phyloP scores from a whole-genome alignment of 1,140 invertebrate species.

The Drosophila kurseongensis region DNA sequence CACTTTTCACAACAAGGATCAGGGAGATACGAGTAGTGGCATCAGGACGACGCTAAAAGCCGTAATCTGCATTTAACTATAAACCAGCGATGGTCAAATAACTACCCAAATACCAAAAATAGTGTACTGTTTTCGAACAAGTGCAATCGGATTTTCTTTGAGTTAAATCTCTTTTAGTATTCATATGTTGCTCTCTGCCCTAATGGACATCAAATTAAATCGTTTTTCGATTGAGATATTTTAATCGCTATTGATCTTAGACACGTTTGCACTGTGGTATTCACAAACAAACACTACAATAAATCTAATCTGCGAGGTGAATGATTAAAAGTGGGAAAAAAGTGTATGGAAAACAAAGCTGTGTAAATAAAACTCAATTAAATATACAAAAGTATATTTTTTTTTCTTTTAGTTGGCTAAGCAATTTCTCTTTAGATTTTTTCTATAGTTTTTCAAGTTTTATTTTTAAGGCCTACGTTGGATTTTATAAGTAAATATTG shows the following conservation, averaged over 20 bases:
- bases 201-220: constrained; percentile 6
- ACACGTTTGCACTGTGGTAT: constrained; percentile 1
- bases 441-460: neutral
- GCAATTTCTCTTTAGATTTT: no score
- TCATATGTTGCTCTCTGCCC: neutral
- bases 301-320: constrained; percentile 7
- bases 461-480: no score
- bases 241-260: neutral
- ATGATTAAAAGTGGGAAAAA: constrained; percentile 15
- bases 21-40: constrained; percentile 26
- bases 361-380: neutral
- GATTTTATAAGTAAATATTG: no score
- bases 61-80: constrained; percentile 25
- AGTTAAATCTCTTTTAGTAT: neutral
- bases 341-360: constrained; percentile 15
- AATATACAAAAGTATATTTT: neutral
- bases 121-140: neutral
- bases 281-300: constrained; percentile 4
- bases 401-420: neutral
- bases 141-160: neutral
- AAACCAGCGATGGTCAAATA: constrained; percentile 18
- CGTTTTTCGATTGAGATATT: constrained; percentile 23
- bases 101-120: neutral
- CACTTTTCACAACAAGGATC: constrained; percentile 44
- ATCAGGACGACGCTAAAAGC: neutral